Conservation (phyloP, 2,113 vertebrate species). For the Nerophis ophidion region DNA sequence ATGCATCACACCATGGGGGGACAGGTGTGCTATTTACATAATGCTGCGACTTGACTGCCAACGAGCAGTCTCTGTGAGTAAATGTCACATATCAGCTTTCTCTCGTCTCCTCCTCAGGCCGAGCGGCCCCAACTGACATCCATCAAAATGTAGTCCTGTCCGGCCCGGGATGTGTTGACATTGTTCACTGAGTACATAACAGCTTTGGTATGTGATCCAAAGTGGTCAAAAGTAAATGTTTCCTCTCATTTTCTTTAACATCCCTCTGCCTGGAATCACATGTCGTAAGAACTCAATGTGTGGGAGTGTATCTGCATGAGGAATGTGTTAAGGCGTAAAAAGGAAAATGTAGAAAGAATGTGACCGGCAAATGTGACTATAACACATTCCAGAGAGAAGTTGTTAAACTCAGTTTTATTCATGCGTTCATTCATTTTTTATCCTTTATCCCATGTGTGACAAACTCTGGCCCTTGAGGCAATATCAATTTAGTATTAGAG, state of each 20-base stretch:
- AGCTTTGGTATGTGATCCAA: slow-evolving; percentile 49
- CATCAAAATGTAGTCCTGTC: slow-evolving; percentile 57
- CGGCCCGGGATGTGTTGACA: slow-evolving; percentile 43
- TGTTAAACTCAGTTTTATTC: too few species aligned
- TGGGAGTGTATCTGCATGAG: neutral
- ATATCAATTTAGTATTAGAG: too few species aligned
- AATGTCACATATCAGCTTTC: slow-evolving; percentile 67
- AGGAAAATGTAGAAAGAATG: too few species aligned
- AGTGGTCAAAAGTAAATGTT: slow-evolving; percentile 50
- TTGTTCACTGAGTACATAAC: slow-evolving; percentile 50
- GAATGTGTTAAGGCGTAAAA: neutral
- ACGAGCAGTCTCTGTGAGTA: slow-evolving; percentile 57
- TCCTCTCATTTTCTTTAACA: slow-evolving; percentile 38
- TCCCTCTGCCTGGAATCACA: slow-evolving; percentile 22
- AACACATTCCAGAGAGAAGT: too few species aligned
- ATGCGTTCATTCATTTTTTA: too few species aligned
- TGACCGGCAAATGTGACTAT: too few species aligned
- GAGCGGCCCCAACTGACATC: slow-evolving; percentile 57
- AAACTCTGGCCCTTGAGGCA: too few species aligned
- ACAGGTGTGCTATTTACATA: slow-evolving; percentile 75
- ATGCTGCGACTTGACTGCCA: slow-evolving; percentile 45
- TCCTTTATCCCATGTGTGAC: too few species aligned
- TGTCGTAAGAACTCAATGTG: slow-evolving; percentile 1
- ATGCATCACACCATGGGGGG: slow-evolving; percentile 43
- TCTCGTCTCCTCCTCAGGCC: slow-evolving; percentile 37